Base-by-base conservation (phyloP, 2,797 vertebrate species). In the Balearica regulorum region DNA sequence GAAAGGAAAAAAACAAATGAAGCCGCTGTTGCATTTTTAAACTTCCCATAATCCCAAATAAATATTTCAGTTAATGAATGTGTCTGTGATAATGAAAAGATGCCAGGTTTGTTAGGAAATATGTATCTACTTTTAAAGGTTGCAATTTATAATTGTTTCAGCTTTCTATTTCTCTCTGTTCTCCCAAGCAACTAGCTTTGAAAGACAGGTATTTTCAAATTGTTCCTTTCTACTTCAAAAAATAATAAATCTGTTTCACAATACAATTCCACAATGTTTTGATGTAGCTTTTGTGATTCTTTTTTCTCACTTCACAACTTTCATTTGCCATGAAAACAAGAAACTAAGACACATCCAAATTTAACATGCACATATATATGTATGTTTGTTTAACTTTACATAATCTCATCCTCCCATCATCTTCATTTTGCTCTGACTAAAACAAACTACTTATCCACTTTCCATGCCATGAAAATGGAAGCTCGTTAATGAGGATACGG, bases 331-430 rank as follows among this genome's bases (percentile, higher is more conserved):
- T 12, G 17, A 83, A 54, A 57, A 48, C 43, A 72, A 75, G n/a
- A 49, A 31, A 57, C 14, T 20, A 25, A 73, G 57, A n/a, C 55
- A 13, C 55, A 33, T 44, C 26, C 55, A 70, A 35, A 4, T 60
- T 39, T 19, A 24, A n/a, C 51, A 16, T 2, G 5, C 25, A 57
- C 4, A 1, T 10, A 9, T 5, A 15, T 6, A 1, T 2, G 2
- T 19, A 69, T 29, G 58, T 54, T 41, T 53, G 39, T 31, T 60
- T 33, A 61, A 19, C 35, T 70, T 20, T 1, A 13, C 29, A 13
- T 12, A 16, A 22, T 6, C 64, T 70, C 69, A 13, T 15, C 64
- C 60, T 71, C 37, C 44, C 60, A n/a, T 58, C 60, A 13, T 11
- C 53, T 64, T 28, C 3, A 0, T 19, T 80, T 15, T 64, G 53